Evolutionary conservation across 1,140 invertebrate species (phyloP).

Genomic region (Drosophila insularis): DNA sequence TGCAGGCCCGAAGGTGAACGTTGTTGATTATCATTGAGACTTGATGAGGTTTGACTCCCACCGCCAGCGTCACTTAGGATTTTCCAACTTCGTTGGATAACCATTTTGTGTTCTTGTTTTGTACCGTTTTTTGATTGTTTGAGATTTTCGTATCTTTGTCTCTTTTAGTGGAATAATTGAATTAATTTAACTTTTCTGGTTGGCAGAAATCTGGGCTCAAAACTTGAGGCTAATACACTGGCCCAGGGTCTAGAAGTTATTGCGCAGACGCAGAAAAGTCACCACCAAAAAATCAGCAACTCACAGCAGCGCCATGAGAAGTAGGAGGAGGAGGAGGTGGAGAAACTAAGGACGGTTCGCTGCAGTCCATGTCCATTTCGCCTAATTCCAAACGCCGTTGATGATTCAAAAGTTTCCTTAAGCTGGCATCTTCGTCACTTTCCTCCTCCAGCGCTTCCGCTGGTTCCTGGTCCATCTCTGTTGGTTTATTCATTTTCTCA

Average conservation of each 20-base stretch:
- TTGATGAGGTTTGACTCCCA: conserved; percentile 30
- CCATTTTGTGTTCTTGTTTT: no score
- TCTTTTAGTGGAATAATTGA: not conserved
- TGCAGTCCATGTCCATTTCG: conserved; percentile 69
- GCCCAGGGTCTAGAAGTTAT: conserved; percentile 46
- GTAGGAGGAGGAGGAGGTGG: not conserved
- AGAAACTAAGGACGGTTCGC: conserved; percentile 9
- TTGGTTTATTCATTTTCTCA: conserved; percentile 17
- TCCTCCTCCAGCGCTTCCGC: conserved; percentile 8
- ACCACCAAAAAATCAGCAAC: conserved; percentile 52
- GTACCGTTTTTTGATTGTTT: conserved; percentile 5
- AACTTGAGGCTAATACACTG: conserved; percentile 35
- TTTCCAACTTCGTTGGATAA: conserved; percentile 80
- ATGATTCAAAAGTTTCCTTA: conserved; percentile 52
- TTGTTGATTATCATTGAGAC: conserved; percentile 55
- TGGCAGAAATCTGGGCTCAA: conserved; percentile 37
- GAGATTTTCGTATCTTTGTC: not conserved
- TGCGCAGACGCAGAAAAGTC: conserved; percentile 55
- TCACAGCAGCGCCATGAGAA: conserved; percentile 33
- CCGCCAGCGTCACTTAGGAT: conserved; percentile 66
- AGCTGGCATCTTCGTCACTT: conserved; percentile 43
- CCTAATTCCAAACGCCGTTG: conserved; percentile 63
- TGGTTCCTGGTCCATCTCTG: conserved; percentile 22
- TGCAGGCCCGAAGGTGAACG: conserved; percentile 64
- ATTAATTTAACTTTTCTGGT: conserved; percentile 3